phyloP scores from a whole-genome alignment of 92 coral and sea anemone species.

The Porites lobata region DNA sequence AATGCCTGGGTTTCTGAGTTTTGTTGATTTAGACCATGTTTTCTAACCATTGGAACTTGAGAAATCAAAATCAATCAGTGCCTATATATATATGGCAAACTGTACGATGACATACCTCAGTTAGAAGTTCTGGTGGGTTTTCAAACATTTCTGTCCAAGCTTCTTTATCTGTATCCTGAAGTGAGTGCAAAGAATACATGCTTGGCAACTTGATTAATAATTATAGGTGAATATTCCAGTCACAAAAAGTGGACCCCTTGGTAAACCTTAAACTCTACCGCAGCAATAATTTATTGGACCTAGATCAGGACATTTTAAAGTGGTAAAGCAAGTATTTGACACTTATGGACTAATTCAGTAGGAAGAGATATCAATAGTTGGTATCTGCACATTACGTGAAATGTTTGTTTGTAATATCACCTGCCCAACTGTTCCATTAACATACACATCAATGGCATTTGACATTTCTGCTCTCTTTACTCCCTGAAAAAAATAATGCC shows the following conservation, averaged over 20 bases:
- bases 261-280: too few species aligned
- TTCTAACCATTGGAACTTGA: too few species aligned
- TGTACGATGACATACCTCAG: conserved; percentile 61
- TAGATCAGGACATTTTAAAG: too few species aligned
- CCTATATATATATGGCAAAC: not conserved
- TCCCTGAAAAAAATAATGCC: conserved; percentile 62
- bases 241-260: too few species aligned
- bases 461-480: conserved; percentile 97
- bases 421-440: conserved; percentile 97
- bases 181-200: not conserved
- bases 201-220: not conserved
- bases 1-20: too few species aligned
- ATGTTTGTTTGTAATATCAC: conserved; percentile 37
- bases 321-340: not conserved
- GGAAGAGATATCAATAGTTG: too few species aligned
- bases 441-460: conserved; percentile 95
- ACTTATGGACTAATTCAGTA: too few species aligned
- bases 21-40: too few species aligned
- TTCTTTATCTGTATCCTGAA: conserved; percentile 86
- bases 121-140: conserved; percentile 89
- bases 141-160: conserved; percentile 93
- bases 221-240: not conserved
- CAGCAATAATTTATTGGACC: too few species aligned
- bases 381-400: not conserved
- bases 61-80: too few species aligned